These are phyloP conservation scores for Acanthornis magna DNA, from an alignment of 2,797 vertebrate species.

Conservation along the genomic window DNA sequence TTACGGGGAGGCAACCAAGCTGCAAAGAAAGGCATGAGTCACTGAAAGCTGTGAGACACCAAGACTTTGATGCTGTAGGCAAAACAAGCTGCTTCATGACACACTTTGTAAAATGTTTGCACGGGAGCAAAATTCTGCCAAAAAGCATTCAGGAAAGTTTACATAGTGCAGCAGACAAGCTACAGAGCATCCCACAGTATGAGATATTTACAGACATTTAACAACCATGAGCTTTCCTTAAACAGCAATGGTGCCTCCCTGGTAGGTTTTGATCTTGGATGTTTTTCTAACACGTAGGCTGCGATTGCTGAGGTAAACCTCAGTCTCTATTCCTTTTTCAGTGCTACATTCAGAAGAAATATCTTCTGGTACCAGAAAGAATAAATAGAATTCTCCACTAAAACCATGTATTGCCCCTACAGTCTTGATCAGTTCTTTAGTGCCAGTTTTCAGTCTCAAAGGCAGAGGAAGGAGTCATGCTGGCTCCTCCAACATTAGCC, in stretches of 20 bases:
- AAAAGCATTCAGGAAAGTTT: background rate
- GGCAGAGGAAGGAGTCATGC: background rate
- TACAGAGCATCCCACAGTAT: background rate
- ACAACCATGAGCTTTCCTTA: background rate
- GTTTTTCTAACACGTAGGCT: background rate
- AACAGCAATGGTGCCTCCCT: background rate
- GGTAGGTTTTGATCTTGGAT: background rate
- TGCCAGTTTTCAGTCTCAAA: background rate
- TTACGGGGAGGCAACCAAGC: background rate
- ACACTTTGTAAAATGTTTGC: background rate
- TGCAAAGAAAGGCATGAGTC: conserved; percentile 19
- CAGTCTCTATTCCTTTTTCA: background rate
- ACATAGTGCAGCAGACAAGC: background rate
- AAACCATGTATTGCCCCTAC: background rate
- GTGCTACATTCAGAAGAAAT: background rate
- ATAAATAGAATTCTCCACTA: background rate
- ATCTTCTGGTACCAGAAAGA: background rate
- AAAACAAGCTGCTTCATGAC: conserved; percentile 45
- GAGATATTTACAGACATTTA: background rate
- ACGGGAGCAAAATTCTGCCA: background rate
- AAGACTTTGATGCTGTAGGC: conserved; percentile 17
- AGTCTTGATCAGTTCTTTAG: background rate
- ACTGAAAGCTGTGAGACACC: background rate
- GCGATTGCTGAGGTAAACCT: background rate
- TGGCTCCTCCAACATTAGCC: background rate